These are phyloP conservation scores for Chrysotoxum bicinctum DNA, from an alignment of 2,888 invertebrate species.

Conservation along the genomic window DNA sequence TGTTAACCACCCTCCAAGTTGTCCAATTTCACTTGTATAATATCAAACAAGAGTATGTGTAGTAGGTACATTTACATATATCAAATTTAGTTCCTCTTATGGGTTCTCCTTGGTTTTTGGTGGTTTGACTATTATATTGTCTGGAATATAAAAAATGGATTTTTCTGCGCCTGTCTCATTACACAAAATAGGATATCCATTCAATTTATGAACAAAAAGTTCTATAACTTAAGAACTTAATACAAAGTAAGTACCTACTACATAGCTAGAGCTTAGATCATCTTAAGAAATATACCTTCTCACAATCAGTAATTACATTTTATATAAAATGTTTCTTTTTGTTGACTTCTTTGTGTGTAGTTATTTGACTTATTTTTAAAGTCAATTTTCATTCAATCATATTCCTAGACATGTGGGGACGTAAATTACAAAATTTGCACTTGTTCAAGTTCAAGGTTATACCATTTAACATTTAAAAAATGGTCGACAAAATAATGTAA, in stretches of 20 bases:
- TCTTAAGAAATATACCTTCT: not conserved
- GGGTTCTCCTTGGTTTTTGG: not conserved
- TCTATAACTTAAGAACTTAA: not conserved
- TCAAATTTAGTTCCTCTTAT: not conserved
- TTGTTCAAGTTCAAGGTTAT: slow-evolving; percentile 65
- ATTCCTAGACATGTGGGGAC: slow-evolving; percentile 27
- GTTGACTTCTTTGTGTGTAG: not conserved
- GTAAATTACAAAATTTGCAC: slow-evolving; percentile 31
- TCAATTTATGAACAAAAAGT: not conserved
- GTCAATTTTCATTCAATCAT: not conserved
- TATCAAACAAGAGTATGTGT: not conserved
- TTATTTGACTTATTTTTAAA: not conserved
- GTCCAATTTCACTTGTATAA: not conserved
- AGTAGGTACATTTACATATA: not conserved
- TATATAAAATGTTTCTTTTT: not conserved
- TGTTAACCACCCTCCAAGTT: not conserved
- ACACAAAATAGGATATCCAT: not conserved
- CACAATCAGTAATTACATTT: not conserved
- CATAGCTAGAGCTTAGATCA: not conserved
- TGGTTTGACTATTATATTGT: not conserved
- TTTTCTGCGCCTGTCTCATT: slow-evolving; percentile 21
- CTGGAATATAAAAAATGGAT: not conserved
- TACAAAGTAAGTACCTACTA: not conserved
- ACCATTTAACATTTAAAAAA: not conserved
- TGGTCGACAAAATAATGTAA: not conserved